Evolutionary conservation across 2,797 vertebrate species (phyloP), one percentile per base, ranked within the genome.

Genomic region (Otolemur crassicaudatus): DNA sequence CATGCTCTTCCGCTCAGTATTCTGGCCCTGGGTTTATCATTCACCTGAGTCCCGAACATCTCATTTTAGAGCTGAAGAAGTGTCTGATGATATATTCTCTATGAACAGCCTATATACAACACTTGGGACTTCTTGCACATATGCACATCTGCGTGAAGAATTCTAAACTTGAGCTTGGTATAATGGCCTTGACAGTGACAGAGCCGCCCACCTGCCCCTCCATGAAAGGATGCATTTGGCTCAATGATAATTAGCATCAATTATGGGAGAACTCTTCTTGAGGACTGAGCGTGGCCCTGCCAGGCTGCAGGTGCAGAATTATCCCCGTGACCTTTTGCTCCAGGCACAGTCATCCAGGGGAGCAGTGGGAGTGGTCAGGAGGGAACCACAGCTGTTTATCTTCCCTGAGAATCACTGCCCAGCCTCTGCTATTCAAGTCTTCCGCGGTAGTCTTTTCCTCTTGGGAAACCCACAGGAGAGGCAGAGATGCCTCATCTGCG

Each of bases 221-320:
- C 69, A 4, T 90, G 93, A 98, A 98, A 98, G 95, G 91, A 91
- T 2, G 96, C 90, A 94, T 93, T 98, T 94, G 97, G 97, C 95
- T 98, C 96, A 83, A 3, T 97, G 94, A 97, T 96, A 98, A 98
- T 99, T 98, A 98, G 97, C 98, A 98, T 98, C 98, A 96, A 97
- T 98, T 98, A 98, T 46, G 0, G 80, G 76, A 49, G 87, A 97
- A 53, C 79, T 92, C 97, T 86, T 91, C 29, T 49, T 67, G 83
- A 97, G 1, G 91, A 5, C 27, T 0, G 0, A 0, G 9, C 40
- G 65, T 3, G 1, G 89, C 87, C 69, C 89, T 98, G 96, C 91
- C 19, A 61, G 95, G 84, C 93, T 98, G 98, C 98, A 99, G 98
- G 98, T 99, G 98, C 98, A 97, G 95, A 97, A 97, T 98, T 98